These are phyloP conservation scores for Syngnathus floridae DNA, from an alignment of 2,113 vertebrate species.

Conservation along the genomic window DNA sequence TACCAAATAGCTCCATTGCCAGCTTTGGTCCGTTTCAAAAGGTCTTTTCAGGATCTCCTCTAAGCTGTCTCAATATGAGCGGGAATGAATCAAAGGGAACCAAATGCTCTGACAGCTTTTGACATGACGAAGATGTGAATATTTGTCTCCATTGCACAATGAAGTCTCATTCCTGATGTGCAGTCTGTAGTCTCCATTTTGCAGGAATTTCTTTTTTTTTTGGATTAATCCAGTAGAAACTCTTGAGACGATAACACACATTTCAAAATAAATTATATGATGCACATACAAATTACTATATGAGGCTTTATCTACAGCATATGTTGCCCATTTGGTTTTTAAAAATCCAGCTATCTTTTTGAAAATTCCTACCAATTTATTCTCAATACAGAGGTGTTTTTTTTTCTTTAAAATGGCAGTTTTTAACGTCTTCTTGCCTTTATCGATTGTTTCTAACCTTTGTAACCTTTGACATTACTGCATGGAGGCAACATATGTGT, in stretches of 20 bases:
- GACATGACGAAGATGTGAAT: slow-evolving; percentile 63
- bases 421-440: slow-evolving; percentile 22
- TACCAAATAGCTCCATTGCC: slow-evolving; percentile 61
- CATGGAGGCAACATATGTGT: slow-evolving; percentile 72
- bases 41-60: slow-evolving; percentile 72
- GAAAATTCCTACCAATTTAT: no score
- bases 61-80: slow-evolving; percentile 65
- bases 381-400: no score
- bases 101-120: slow-evolving; percentile 61
- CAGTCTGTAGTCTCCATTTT: not conserved
- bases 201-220: slow-evolving; percentile 11
- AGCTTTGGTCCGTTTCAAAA: slow-evolving; percentile 70
- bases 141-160: slow-evolving; percentile 57
- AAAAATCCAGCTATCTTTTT: no score
- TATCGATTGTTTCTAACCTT: slow-evolving; percentile 47
- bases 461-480: slow-evolving; percentile 76
- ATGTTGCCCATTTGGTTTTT: no score
- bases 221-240: not conserved
- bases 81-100: slow-evolving; percentile 62
- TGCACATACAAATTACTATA: no score
- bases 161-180: slow-evolving; percentile 42
- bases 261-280: no score
- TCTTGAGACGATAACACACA: not conserved
- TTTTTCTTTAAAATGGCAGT: no score
- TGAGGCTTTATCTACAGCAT: no score